phyloP scores from a whole-genome alignment of 2,797 vertebrate genomes.

The Amblyraja radiata region DNA sequence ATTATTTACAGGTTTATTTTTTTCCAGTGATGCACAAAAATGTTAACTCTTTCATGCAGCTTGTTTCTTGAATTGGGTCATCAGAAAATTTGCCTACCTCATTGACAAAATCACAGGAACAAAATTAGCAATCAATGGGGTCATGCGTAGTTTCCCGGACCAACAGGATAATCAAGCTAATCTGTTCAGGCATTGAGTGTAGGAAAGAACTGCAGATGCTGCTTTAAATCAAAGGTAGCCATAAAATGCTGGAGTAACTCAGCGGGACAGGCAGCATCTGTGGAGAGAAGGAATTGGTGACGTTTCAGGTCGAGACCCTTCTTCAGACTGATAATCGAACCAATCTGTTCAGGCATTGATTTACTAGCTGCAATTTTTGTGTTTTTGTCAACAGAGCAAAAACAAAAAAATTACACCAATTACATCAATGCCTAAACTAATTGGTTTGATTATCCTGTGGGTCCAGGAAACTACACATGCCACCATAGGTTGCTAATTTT shows the following conservation, averaged over 20 bases:
- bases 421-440: neutral
- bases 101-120: neutral
- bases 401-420: neutral
- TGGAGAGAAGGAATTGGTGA: no score
- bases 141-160: neutral
- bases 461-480: neutral
- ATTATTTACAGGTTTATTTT: slow-evolving; percentile 31
- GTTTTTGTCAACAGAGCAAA: no score
- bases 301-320: no score
- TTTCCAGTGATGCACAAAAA: neutral
- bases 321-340: no score
- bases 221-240: no score
- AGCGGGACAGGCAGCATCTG: no score
- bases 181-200: neutral
- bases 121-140: neutral
- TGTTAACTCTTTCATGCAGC: slow-evolving; percentile 4
- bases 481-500: neutral
- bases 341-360: neutral
- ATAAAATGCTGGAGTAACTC: no score
- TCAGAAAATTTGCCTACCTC: neutral
- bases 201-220: no score
- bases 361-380: neutral
- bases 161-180: neutral
- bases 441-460: neutral
- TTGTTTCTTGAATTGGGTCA: neutral